Evolutionary conservation across 2,797 vertebrate species (phyloP).

Genomic region (Cephalopachus bancanus): DNA sequence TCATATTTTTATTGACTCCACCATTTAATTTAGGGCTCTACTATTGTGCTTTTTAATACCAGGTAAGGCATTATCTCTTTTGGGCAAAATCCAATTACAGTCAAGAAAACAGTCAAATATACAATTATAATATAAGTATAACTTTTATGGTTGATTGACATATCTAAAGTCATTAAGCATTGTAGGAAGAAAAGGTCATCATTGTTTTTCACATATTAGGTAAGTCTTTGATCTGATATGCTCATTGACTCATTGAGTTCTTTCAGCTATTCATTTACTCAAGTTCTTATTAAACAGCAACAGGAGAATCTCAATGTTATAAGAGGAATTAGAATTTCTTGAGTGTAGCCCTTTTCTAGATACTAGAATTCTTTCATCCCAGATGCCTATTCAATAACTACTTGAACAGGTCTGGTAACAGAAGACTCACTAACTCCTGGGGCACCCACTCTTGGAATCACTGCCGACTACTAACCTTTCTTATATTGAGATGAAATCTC

Average conservation of each 20-base stretch:
- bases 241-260: background rate
- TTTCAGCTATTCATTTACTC: background rate
- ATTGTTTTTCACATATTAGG: background rate
- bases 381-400: background rate
- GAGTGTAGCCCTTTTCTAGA: background rate
- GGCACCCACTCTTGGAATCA: background rate
- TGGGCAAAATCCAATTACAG: background rate
- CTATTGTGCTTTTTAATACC: background rate
- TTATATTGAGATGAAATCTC: background rate
- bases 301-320: background rate
- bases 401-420: background rate
- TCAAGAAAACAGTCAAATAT: constrained; percentile 51
- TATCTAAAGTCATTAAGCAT: constrained; percentile 25
- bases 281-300: constrained; percentile 16
- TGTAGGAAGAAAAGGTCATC: constrained; percentile 44
- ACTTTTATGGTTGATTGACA: constrained; percentile 46
- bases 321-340: background rate
- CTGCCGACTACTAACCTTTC: background rate
- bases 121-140: constrained; percentile 1
- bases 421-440: background rate
- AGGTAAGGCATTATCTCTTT: background rate
- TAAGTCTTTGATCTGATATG: constrained; percentile 3
- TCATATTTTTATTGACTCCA: background rate
- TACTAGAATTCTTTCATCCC: background rate
- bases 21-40: background rate